A percentile compares a stretch with the other conserved stretches of the same genome.
Conservation (phyloP, 2,888 invertebrate genomes). For the Agrotis segetum region DNA sequence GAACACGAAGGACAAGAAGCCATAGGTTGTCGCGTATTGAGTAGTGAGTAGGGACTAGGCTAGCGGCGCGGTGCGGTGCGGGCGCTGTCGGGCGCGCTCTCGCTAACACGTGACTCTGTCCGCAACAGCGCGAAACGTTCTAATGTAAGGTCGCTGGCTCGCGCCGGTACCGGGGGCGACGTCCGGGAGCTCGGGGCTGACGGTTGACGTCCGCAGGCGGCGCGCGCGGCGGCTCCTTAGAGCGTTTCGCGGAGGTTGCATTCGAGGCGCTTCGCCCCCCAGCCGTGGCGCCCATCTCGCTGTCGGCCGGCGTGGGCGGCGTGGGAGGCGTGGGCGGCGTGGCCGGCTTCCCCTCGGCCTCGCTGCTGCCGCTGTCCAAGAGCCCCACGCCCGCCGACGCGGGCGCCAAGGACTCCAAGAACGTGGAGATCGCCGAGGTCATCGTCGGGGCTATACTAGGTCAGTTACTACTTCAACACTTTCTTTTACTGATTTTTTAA, state of each 20-base stretch:
- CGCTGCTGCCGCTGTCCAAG: constrained; percentile 95
- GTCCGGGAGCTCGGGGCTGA: constrained; percentile 37
- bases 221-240: constrained; percentile 83
- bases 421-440: constrained; percentile 98
- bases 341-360: constrained; percentile 93
- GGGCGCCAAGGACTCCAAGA: constrained; percentile 95
- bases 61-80: constrained; percentile 39
- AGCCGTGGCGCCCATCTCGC: constrained; percentile 95
- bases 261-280: constrained; percentile 93
- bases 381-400: constrained; percentile 95
- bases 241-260: constrained; percentile 95
- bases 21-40: neutral
- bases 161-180: constrained; percentile 12
- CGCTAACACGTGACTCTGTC: constrained; percentile 71
- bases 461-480: constrained; percentile 75
- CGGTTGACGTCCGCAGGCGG: constrained; percentile 79
- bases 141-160: constrained; percentile 74
- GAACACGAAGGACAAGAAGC: neutral
- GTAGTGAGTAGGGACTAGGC: neutral
- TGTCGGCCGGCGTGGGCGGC: constrained; percentile 92
- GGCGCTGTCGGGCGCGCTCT: constrained; percentile 64
- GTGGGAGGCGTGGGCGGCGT: constrained; percentile 87
- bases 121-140: constrained; percentile 88
- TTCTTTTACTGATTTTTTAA: neutral
- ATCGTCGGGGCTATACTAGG: constrained; percentile 99